These are phyloP conservation scores for Drosophila falleni DNA, from an alignment of 2,888 invertebrate genomes.

Conservation along the genomic window DNA sequence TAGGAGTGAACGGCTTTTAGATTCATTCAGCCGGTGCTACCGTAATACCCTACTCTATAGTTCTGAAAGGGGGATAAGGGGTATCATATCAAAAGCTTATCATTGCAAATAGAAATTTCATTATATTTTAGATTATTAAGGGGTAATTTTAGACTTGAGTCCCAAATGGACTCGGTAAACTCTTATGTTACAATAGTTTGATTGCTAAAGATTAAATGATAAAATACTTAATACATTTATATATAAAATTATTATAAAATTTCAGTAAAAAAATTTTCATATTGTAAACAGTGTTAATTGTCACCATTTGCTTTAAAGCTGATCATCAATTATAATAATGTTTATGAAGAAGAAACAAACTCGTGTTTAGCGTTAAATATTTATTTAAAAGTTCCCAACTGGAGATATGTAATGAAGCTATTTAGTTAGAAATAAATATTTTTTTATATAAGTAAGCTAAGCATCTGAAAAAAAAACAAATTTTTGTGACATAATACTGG, in stretches of 20 bases:
- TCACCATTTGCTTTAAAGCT: no score
- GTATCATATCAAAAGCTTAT: neutral
- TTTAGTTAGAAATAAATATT: neutral
- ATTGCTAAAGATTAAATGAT: neutral
- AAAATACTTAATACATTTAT: neutral
- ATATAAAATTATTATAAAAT: neutral
- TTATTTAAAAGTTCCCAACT: no score
- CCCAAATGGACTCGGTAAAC: neutral
- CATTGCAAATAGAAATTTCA: neutral
- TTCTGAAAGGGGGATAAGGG: neutral
- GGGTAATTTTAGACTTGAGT: neutral
- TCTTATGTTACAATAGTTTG: neutral
- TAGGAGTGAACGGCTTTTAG: slow-evolving; percentile 42
- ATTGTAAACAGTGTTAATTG: neutral
- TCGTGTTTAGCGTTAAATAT: no score
- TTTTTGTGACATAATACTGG: neutral
- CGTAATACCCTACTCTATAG: slow-evolving; percentile 7
- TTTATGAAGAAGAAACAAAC: no score
- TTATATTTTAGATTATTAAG: neutral
- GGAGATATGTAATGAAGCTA: neutral
- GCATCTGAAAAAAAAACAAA: no score
- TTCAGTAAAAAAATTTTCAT: neutral
- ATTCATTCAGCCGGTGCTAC: slow-evolving; percentile 38
- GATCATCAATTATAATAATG: no score
- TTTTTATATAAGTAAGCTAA: neutral